phyloP scores from a whole-genome alignment of 1,140 invertebrate genomes.

The Lepidotrigona ventralis region DNA sequence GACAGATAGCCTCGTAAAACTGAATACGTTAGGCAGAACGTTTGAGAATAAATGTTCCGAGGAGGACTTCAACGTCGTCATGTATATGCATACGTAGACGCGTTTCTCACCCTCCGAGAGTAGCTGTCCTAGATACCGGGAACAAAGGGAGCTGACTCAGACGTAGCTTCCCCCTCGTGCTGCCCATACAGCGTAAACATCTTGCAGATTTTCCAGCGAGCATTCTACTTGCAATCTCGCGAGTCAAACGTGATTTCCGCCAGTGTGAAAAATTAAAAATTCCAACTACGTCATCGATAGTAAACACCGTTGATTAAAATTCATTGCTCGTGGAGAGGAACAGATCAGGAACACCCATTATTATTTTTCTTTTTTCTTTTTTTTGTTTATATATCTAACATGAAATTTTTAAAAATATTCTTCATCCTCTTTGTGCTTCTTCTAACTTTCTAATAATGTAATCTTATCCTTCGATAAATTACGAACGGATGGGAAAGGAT shows the following conservation, averaged over 20 bases:
- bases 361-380: no score
- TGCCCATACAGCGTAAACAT: conserved; percentile 1
- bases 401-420: no score
- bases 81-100: not conserved
- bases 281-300: no score
- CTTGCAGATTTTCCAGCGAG: not conserved
- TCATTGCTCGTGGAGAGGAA: no score
- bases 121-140: conserved; percentile 42
- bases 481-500: no score
- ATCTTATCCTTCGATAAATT: no score
- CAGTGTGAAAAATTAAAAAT: no score
- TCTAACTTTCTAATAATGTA: no score
- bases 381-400: no score
- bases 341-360: no score
- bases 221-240: not conserved
- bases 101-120: conserved; percentile 13
- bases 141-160: conserved; percentile 50
- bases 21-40: conserved; percentile 18
- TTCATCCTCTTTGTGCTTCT: no score
- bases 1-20: not conserved
- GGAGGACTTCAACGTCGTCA: conserved; percentile 7
- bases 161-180: not conserved
- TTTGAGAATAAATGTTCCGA: conserved; percentile 31
- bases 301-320: no score
- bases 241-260: not conserved